A percentile compares a stretch with the other conserved stretches of the same genome.
Conservation (phyloP, 2,113 vertebrate species). For the Vimba vimba region DNA sequence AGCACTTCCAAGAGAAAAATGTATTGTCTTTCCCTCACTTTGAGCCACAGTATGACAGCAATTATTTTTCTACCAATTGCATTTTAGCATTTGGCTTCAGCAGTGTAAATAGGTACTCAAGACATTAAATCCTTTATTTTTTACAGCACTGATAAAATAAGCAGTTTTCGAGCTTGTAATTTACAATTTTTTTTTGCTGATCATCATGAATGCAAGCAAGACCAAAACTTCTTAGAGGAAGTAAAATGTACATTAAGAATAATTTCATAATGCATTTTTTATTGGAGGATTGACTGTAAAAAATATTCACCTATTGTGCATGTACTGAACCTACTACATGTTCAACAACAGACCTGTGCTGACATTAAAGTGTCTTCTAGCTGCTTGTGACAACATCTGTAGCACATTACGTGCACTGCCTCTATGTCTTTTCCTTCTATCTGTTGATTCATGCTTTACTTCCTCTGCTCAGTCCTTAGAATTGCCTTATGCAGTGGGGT, state of each 20-base stretch:
- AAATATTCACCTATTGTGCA: neutral
- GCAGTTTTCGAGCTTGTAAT: neutral
- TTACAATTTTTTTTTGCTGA: neutral
- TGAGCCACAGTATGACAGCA: neutral
- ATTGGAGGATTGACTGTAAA: neutral
- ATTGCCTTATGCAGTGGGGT: constrained; percentile 55
- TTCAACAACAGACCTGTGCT: constrained; percentile 25
- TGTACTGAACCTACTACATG: neutral
- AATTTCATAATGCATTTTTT: neutral
- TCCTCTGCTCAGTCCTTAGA: constrained; percentile 40
- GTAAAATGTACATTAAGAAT: neutral
- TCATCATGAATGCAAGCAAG: neutral
- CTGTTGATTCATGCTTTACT: constrained; percentile 4
- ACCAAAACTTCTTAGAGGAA: constrained; percentile 3
- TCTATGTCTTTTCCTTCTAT: neutral
- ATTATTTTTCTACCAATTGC: neutral
- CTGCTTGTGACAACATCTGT: neutral
- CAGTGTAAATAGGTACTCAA: constrained; percentile 1
- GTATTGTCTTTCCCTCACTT: neutral
- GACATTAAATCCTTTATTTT: neutral
- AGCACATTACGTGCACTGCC: neutral
- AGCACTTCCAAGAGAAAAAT: neutral
- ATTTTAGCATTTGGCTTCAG: neutral
- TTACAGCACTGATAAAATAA: neutral
- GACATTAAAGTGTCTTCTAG: constrained; percentile 13